phyloP scores from a whole-genome alignment of 2,113 vertebrate species.

The Petrocephalus zakoni region DNA sequence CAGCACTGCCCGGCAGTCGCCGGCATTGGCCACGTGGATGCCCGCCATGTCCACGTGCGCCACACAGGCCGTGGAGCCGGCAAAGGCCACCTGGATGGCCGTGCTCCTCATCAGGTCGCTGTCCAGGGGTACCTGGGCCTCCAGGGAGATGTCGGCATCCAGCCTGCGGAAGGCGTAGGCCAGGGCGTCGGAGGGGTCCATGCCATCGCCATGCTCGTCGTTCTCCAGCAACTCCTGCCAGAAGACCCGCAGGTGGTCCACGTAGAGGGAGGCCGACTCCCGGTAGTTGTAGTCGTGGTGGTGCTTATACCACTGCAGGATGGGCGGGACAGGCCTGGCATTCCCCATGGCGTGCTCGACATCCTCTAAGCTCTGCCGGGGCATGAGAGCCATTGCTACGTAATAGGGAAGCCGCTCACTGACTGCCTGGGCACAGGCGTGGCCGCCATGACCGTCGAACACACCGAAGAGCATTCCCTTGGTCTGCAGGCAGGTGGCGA shows the following conservation, averaged over 20 bases:
- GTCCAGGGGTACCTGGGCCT: conserved; percentile 81
- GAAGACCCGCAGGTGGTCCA: conserved; percentile 82
- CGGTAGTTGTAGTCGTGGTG: conserved; percentile 68
- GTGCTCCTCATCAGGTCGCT: conserved; percentile 72
- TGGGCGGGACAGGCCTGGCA: conserved; percentile 70
- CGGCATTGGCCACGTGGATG: conserved; percentile 80
- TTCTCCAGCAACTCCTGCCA: conserved; percentile 84
- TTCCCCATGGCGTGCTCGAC: conserved; percentile 77
- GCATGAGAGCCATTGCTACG: conserved; percentile 78
- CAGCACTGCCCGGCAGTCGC: conserved; percentile 81
- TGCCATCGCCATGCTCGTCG: conserved; percentile 67
- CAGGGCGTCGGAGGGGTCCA: conserved; percentile 74
- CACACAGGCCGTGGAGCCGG: conserved; percentile 84
- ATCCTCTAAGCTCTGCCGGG: conserved; percentile 71
- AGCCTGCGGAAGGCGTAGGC: conserved; percentile 77
- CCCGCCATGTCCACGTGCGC: conserved; percentile 72
- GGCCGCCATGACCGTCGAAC: conserved; percentile 88
- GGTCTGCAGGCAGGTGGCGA: conserved; percentile 77
- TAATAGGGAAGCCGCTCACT: conserved; percentile 87
- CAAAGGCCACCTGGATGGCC: conserved; percentile 86
- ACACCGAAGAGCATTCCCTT: conserved; percentile 88
- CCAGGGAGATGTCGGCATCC: conserved; percentile 84
- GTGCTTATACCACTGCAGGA: conserved; percentile 84
- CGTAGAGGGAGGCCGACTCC: conserved; percentile 72
- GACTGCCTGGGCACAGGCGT: conserved; percentile 83